Evolutionary conservation across 2,113 vertebrate species (phyloP).

Genomic region (Cheilinus undulatus): DNA sequence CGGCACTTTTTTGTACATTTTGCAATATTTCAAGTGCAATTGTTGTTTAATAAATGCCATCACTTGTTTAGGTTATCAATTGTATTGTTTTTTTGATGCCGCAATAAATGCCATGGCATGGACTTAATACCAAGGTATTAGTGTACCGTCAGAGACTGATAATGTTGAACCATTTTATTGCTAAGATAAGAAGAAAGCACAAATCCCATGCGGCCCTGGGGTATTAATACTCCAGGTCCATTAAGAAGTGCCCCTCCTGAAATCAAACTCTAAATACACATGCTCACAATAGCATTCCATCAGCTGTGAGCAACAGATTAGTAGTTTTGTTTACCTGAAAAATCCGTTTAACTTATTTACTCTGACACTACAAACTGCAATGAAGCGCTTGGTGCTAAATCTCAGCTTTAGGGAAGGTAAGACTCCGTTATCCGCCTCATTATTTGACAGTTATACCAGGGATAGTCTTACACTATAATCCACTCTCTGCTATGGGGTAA

Average conservation of each 20-base stretch:
- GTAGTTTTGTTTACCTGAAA: conserved; percentile 16
- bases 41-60: too few species aligned
- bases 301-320: neutral
- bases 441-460: conserved; percentile 65
- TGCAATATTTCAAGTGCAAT: too few species aligned
- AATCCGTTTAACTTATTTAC: neutral
- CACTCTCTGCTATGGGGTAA: conserved; percentile 54
- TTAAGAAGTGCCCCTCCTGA: neutral
- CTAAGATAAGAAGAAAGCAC: neutral
- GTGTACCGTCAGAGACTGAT: too few species aligned
- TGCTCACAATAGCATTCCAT: neutral
- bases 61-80: too few species aligned
- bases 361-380: conserved; percentile 4
- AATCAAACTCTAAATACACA: neutral
- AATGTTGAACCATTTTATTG: neutral
- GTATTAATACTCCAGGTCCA: neutral
- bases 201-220: neutral
- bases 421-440: conserved; percentile 58
- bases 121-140: too few species aligned
- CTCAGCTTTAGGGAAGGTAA: conserved; percentile 24
- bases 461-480: conserved; percentile 71
- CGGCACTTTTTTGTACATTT: too few species aligned
- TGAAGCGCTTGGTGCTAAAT: conserved; percentile 15
- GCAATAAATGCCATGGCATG: too few species aligned
- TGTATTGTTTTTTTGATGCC: too few species aligned